Base-by-base conservation (phyloP, 1,140 invertebrate genomes). In the Trichonephila clavata region DNA sequence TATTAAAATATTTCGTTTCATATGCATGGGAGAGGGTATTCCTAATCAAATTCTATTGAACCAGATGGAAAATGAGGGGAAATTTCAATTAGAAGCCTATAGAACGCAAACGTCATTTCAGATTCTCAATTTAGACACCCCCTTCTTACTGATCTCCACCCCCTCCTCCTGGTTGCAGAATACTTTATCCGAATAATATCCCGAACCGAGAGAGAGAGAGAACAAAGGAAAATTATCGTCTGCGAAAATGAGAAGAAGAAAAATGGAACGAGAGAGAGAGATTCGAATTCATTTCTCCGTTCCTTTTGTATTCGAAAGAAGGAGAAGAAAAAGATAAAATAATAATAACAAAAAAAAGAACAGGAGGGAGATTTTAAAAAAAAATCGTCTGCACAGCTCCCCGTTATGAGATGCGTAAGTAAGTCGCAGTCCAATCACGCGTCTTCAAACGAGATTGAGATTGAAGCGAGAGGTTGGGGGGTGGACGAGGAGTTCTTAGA, bases 361-460 rank as follows among this genome's bases (percentile, higher is more conserved):
- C 61, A 39, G 16, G 32, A 39, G 18, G 63, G 32, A 10, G 32
- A 68, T 71, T 43, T 71, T 24, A 71, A 43, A 57, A 57, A 89
- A 77, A 27, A 32, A 20, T 71, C 57, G 27, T 32, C 39, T 10
- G 27, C 32, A 39, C 32, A 50, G 50, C 50, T 50, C 50, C 21
- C 59, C 80, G 81, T 93, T 93, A 93, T 93, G 84, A 93, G 92
- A 93, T 93, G 92, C 92, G 92, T 92, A 92, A 92, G 91, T 92
- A 92, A 92, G 91, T 92, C 65, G 24, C 80, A 24, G 92, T 93
- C 92, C 92, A 93, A 93, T 93, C 92, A 93, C 24, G 92, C 83
- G 86, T 77, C 84, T 20, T n/a, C 92, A 80, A 93, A 93, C 92
- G 92, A 93, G 92, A 93, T 93, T 86, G 91, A 92, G 83, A 92